phyloP scores from a whole-genome alignment of 2,113 vertebrate species.

The Megalops atlanticus region DNA sequence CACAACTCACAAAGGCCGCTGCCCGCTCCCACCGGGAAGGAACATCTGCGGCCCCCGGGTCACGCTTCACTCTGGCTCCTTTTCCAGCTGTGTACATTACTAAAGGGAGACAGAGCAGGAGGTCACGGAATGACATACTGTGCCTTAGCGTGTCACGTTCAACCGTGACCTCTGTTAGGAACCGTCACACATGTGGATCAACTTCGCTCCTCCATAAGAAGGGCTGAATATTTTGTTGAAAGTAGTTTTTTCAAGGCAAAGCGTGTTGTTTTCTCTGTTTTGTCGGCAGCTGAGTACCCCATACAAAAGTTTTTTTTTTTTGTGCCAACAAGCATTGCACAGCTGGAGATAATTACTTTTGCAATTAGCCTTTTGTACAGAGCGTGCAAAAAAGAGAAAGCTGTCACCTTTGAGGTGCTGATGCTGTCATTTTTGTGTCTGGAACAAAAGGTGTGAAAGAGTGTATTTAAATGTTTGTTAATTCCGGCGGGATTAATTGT shows the following conservation, averaged over 20 bases:
- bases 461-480: background rate
- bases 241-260: too few relatives aligned
- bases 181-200: too few relatives aligned
- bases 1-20: too few relatives aligned
- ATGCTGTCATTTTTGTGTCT: background rate
- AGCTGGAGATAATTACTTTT: background rate
- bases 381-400: background rate
- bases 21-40: too few relatives aligned
- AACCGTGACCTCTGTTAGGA: background rate
- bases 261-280: too few relatives aligned
- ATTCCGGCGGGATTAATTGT: background rate
- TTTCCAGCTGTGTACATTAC: background rate
- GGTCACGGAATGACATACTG: too few relatives aligned
- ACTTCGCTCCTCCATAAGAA: too few relatives aligned
- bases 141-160: background rate
- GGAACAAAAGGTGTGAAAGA: background rate
- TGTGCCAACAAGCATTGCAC: background rate
- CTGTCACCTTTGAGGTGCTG: background rate
- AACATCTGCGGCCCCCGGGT: too few relatives aligned
- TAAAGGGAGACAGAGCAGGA: background rate
- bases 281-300: too few relatives aligned
- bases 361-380: background rate
- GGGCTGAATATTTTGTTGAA: too few relatives aligned
- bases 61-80: background rate
- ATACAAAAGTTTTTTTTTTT: background rate